Conservation (phyloP, 2,797 vertebrate species). For the Oreonectes daqikongensis region DNA sequence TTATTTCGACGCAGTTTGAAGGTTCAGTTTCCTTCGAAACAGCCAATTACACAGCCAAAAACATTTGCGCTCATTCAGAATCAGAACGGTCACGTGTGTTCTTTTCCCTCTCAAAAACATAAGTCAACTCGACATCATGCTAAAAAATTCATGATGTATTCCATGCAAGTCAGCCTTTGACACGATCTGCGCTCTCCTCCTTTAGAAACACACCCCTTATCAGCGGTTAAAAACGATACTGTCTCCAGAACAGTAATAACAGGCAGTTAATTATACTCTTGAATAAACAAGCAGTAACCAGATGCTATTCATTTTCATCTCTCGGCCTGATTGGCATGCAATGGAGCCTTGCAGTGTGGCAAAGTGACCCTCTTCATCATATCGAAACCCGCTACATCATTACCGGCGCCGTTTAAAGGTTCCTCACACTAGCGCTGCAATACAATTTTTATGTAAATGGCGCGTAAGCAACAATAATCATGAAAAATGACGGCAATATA, state of each 20-base stretch:
- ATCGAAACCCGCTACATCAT: slow-evolving; percentile 36
- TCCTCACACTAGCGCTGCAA: slow-evolving; percentile 22
- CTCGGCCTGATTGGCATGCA: slow-evolving; percentile 42
- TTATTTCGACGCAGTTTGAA: not conserved
- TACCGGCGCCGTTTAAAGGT: slow-evolving; percentile 8
- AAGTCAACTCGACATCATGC: not conserved
- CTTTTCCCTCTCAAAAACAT: not conserved
- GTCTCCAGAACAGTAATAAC: slow-evolving; percentile 46
- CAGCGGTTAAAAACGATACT: slow-evolving; percentile 8
- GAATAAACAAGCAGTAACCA: slow-evolving; percentile 41
- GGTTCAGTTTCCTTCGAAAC: not conserved
- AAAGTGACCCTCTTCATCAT: slow-evolving; percentile 50
- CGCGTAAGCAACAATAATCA: slow-evolving; percentile 41
- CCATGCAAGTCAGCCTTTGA: slow-evolving; percentile 20
- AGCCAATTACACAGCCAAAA: slow-evolving; percentile 1
- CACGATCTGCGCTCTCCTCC: slow-evolving; percentile 9
- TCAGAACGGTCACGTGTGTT: not conserved
- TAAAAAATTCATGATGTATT: slow-evolving; percentile 24
- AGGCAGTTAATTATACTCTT: slow-evolving; percentile 40
- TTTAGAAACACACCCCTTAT: slow-evolving; percentile 23
- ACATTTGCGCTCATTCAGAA: slow-evolving; percentile 8
- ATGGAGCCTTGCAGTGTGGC: slow-evolving; percentile 21
- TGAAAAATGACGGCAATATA: slow-evolving; percentile 47
- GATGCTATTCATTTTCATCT: slow-evolving; percentile 32
- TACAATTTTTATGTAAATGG: slow-evolving; percentile 48